Percentiles rank a stretch among this genome's conserved stretches.
Conservation (phyloP, 1,140 invertebrate genomes). For the Phthorimaea operculella region DNA sequence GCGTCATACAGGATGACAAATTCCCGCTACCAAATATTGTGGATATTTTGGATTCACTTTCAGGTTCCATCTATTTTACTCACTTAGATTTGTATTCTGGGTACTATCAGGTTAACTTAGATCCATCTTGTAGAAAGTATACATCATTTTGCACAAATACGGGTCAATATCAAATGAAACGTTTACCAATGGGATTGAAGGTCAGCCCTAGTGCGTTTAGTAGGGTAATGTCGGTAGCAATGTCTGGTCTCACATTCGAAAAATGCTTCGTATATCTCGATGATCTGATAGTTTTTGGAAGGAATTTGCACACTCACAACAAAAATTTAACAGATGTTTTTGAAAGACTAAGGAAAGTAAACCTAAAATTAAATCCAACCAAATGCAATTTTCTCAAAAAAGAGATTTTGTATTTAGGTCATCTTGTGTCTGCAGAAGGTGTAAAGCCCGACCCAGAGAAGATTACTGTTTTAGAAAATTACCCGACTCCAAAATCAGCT, state of each 20-base stretch:
- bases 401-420: constrained; percentile 1
- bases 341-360: not conserved
- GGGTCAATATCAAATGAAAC: constrained; percentile 27
- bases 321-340: not conserved
- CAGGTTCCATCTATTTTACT: constrained; percentile 53
- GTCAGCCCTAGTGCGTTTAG: constrained; percentile 22
- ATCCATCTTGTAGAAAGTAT: constrained; percentile 31
- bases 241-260: constrained; percentile 25
- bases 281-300: constrained; percentile 1
- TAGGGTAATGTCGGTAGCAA: constrained; percentile 33
- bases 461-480: not conserved
- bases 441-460: not conserved
- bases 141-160: constrained; percentile 54
- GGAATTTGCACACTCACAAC: not conserved
- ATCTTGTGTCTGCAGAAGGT: not conserved
- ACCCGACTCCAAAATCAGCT: not conserved
- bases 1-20: constrained; percentile 21
- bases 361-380: not conserved
- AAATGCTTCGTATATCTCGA: not conserved
- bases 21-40: constrained; percentile 25
- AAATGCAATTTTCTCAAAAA: constrained; percentile 4
- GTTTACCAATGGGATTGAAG: constrained; percentile 46
- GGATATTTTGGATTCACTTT: constrained; percentile 19
- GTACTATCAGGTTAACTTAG: constrained; percentile 41
- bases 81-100: constrained; percentile 61